phyloP scores from a whole-genome alignment of 1,140 invertebrate species.

The Aphaenogaster rudis region DNA sequence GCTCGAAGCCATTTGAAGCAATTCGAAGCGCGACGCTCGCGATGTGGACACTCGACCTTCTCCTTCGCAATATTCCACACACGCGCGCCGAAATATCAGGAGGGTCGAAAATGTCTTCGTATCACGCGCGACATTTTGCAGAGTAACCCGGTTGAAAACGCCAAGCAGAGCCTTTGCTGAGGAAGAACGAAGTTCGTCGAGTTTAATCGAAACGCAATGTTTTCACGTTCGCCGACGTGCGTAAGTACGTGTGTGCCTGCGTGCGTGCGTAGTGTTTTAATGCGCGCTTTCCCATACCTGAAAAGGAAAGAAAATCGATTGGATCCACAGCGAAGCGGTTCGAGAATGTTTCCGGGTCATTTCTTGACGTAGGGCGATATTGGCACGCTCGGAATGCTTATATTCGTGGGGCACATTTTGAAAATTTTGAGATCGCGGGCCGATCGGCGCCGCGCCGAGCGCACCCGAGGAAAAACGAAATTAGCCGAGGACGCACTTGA shows the following conservation, averaged over 20 bases:
- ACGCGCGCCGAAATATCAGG: neutral
- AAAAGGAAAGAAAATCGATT: no score
- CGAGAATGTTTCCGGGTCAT: neutral
- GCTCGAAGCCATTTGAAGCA: neutral
- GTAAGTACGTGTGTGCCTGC: neutral
- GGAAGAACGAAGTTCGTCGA: neutral
- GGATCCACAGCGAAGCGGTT: neutral
- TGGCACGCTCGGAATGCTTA: neutral
- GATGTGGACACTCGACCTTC: no score
- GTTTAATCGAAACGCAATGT: neutral
- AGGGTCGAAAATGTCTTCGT: neutral
- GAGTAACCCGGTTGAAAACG: neutral
- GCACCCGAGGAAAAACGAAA: neutral
- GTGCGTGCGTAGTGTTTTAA: slow-evolving; percentile 3
- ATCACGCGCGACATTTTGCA: neutral
- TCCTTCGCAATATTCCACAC: neutral
- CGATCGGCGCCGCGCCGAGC: neutral
- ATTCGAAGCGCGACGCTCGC: no score
- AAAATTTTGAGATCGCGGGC: neutral
- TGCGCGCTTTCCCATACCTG: neutral
- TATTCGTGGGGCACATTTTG: no score
- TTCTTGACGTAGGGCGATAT: neutral
- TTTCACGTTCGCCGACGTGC: neutral
- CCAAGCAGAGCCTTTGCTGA: neutral
- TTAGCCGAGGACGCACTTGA: neutral